Evolutionary conservation across 1,140 invertebrate species (phyloP), one percentile per base, ranked within the genome.

Genomic region (Aphaenogaster rudis): DNA sequence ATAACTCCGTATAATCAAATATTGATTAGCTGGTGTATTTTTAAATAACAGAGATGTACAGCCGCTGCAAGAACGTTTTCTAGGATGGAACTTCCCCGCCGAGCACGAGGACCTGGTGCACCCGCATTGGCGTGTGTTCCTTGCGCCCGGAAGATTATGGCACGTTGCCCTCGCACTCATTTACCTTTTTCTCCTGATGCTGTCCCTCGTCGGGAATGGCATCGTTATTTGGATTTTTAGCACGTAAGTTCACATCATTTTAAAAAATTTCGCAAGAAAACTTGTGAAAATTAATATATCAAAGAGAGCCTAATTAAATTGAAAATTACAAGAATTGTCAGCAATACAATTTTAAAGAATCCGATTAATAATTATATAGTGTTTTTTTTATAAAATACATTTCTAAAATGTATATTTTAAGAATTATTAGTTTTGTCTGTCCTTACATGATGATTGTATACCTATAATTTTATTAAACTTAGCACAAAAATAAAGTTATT

Each of bases 191-290:
- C 96, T 98, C 3, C 97, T 98, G 94, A 90, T 97, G 1, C 95
- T 96, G 3, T 97, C 97, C 2, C 36, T 97, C 0, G 94, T 97
- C n/a, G 98, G 98, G 1, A 98, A 98, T 93, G 97, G 97, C 13
- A 96, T 98, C 71, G 98, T 98, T 67, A 96, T 98, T 81, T 98
- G 97, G 96, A 97, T 98, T 91, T 98, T 98, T 93, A 96, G 97
- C 88, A 97, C 97, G 96, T 98, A 96, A 96, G 97, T 96, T 87
- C 33, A 33, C 15, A n/a, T 9, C 1, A 15, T 17, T 82, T 72
- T 50, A 71, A 33, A 61, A 50, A 84, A 48, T 50, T 48, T 17
- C 2, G 4, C 17, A 17, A 63, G 7, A 80, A 17, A 39, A 6
- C 2, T 21, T 15, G 28, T 28, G 11, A 48, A 13, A n/a, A 74